phyloP scores from a whole-genome alignment of 2,888 invertebrate genomes.

The Neoaliturus tenellus region DNA sequence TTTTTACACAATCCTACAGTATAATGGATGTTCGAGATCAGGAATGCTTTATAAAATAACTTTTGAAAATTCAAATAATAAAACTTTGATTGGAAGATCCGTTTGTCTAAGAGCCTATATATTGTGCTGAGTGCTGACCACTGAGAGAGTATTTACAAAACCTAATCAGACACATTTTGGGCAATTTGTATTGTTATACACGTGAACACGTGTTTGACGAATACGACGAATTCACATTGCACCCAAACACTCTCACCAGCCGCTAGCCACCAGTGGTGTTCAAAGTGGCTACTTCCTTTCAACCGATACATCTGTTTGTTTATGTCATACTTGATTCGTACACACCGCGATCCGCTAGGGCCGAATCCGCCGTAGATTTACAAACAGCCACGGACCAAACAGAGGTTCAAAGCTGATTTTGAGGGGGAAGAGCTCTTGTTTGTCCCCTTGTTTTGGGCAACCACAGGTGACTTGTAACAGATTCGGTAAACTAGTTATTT shows the following conservation, averaged over 20 bases:
- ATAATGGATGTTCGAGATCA: no score
- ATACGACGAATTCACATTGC: no score
- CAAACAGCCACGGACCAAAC: constrained; percentile 26
- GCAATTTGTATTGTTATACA: no score
- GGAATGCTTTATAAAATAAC: no score
- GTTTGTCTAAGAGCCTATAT: no score
- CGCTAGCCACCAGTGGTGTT: neutral
- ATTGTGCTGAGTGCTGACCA: no score
- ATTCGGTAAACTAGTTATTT: neutral
- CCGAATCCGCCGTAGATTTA: constrained; percentile 32
- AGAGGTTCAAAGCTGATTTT: constrained; percentile 10
- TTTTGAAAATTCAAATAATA: no score
- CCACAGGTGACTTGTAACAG: constrained; percentile 25
- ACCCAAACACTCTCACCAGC: neutral
- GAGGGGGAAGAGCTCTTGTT: neutral
- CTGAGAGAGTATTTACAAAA: no score
- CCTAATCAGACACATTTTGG: no score
- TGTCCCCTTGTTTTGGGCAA: constrained; percentile 24
- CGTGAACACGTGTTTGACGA: no score
- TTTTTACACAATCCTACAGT: no score
- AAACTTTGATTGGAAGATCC: no score
- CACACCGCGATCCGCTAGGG: constrained; percentile 10
- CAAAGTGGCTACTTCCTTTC: neutral
- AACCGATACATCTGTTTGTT: constrained; percentile 1
- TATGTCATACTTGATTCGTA: neutral